A percentile compares a stretch with the other conserved stretches of the same genome.
These are phyloP conservation scores for Camptogramma bilineatum DNA, from an alignment of 2,888 invertebrate genomes.

Conservation along the genomic window DNA sequence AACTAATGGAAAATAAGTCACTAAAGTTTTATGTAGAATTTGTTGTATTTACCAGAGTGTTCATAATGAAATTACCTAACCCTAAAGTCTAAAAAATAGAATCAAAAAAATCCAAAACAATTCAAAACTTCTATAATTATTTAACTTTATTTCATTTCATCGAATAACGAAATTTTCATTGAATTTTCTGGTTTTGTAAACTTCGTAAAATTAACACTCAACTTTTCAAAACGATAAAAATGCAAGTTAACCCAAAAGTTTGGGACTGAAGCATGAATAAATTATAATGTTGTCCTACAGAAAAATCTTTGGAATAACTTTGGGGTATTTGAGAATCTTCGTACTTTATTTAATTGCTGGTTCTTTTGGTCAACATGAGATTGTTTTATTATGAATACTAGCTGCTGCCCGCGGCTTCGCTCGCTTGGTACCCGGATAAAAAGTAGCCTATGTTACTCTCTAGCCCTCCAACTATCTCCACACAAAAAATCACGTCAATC, in stretches of 20 bases:
- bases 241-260: slow-evolving; percentile 44
- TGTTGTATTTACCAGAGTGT: background rate
- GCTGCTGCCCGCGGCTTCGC: too few species aligned
- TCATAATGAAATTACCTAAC: background rate
- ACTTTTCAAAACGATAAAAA: slow-evolving; percentile 44
- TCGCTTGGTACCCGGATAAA: too few species aligned
- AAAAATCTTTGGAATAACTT: slow-evolving; percentile 47
- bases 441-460: too few species aligned
- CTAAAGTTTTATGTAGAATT: background rate
- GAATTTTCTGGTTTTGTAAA: slow-evolving; percentile 39
- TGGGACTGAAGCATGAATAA: slow-evolving; percentile 56
- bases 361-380: slow-evolving; percentile 4
- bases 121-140: slow-evolving; percentile 24
- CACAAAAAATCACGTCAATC: too few species aligned
- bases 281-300: slow-evolving; percentile 54
- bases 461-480: too few species aligned
- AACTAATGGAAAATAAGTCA: background rate
- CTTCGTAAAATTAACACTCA: slow-evolving; percentile 42
- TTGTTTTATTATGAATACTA: background rate
- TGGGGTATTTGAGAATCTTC: slow-evolving; percentile 24
- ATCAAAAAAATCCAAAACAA: slow-evolving; percentile 20
- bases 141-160: slow-evolving; percentile 33
- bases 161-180: slow-evolving; percentile 36
- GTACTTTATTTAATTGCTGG: background rate
- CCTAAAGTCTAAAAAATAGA: background rate